Percentiles rank a stretch among this genome's conserved stretches.
These are phyloP conservation scores for Tholera decimalis DNA, from an alignment of 2,888 invertebrate genomes.

Conservation along the genomic window DNA sequence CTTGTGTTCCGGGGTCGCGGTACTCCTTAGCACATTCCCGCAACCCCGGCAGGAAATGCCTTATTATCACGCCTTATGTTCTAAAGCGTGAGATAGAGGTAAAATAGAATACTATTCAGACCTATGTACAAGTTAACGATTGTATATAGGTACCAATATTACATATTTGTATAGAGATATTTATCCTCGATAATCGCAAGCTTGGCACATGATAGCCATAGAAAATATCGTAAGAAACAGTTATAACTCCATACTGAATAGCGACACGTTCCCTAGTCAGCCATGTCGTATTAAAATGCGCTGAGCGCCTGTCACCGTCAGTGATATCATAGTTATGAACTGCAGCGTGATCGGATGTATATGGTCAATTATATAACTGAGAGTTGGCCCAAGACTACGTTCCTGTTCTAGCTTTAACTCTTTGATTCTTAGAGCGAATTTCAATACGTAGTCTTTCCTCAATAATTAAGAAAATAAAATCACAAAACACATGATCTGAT, in stretches of 20 bases:
- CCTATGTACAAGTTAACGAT: too few species aligned
- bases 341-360: slow-evolving; percentile 35
- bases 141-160: not conserved
- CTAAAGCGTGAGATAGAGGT: too few species aligned
- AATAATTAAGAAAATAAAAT: too few species aligned
- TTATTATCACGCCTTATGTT: too few species aligned
- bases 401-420: not conserved
- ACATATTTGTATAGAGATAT: not conserved
- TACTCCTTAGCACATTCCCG: too few species aligned
- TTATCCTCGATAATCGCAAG: not conserved
- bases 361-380: slow-evolving; percentile 9
- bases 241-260: slow-evolving; percentile 39
- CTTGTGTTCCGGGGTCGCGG: too few species aligned
- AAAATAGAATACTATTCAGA: too few species aligned
- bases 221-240: slow-evolving; percentile 42
- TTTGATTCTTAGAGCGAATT: too few species aligned
- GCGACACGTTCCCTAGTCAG: slow-evolving; percentile 36
- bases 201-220: slow-evolving; percentile 4
- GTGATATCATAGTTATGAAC: slow-evolving; percentile 48
- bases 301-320: slow-evolving; percentile 6
- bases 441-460: too few species aligned
- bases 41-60: too few species aligned
- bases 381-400: not conserved
- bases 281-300: slow-evolving; percentile 46
- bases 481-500: too few species aligned